phyloP scores from a whole-genome alignment of 1,140 invertebrate species.

The Brachionus paranguensis region DNA sequence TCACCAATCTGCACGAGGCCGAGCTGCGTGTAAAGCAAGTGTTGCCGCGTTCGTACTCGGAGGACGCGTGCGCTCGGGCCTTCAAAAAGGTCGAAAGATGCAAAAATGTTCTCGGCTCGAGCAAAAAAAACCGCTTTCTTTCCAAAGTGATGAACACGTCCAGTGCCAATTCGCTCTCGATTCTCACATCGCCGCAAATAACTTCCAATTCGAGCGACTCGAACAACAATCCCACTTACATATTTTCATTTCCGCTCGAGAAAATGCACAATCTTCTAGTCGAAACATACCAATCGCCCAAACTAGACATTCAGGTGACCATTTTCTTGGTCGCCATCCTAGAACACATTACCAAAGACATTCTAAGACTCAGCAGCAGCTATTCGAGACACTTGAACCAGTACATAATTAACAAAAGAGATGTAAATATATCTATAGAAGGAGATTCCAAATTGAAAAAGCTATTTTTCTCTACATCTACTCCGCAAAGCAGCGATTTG shows the following conservation, averaged over 20 bases:
- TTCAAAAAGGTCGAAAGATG: constrained; percentile 12
- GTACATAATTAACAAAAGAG: constrained; percentile 21
- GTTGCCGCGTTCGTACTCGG: background rate
- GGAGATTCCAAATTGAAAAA: constrained; percentile 25
- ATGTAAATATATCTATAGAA: constrained; percentile 27
- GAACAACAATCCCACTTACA: background rate
- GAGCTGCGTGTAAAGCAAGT: constrained; percentile 4
- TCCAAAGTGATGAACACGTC: background rate
- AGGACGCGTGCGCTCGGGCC: background rate
- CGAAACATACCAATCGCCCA: background rate
- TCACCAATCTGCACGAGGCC: constrained; percentile 16
- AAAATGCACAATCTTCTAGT: background rate
- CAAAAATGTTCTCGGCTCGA: background rate
- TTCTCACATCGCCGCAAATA: constrained; percentile 1
- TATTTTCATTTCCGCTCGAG: constrained; percentile 5
- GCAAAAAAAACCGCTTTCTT: constrained; percentile 8
- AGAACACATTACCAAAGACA: background rate
- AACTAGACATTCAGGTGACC: constrained; percentile 18
- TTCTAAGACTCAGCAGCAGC: constrained; percentile 6
- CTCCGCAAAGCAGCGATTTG: background rate
- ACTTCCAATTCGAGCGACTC: background rate
- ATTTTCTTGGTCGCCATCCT: constrained; percentile 19
- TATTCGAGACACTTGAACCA: background rate
- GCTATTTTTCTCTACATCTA: constrained; percentile 6
- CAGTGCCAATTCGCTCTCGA: background rate